Evolutionary conservation across 2,113 vertebrate species (phyloP).

Genomic region (Etia nguti): DNA sequence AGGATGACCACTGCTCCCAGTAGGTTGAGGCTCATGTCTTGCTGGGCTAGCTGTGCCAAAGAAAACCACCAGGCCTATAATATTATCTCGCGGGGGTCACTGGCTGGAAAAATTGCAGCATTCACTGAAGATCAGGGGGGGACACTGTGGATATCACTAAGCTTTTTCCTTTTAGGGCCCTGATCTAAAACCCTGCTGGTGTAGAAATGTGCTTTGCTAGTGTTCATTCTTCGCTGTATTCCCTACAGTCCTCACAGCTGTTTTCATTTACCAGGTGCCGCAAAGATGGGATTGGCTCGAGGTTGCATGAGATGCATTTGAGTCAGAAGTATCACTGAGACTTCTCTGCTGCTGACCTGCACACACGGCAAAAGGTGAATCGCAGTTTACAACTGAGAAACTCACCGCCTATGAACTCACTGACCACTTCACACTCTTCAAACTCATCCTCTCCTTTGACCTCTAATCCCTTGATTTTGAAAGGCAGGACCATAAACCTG

Average conservation of each 20-base stretch:
- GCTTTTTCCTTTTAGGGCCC: constrained; percentile 29
- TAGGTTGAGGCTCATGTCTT: background rate
- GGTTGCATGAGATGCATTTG: background rate
- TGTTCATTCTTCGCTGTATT: constrained; percentile 15
- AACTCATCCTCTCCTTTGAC: constrained; percentile 15
- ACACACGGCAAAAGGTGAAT: background rate
- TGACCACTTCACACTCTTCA: constrained; percentile 23
- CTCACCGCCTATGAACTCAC: background rate
- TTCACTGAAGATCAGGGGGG: background rate
- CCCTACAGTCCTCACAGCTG: constrained; percentile 48
- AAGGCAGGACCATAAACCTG: background rate
- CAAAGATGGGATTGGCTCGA: background rate
- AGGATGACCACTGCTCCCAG: constrained; percentile 36
- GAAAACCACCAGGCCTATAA: constrained; percentile 33
- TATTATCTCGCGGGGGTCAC: constrained; percentile 24
- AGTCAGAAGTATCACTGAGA: constrained; percentile 28
- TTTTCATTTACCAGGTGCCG: constrained; percentile 59
- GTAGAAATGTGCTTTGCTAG: constrained; percentile 16
- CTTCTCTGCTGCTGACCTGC: background rate
- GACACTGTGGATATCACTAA: background rate
- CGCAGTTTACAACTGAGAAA: background rate
- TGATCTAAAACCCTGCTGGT: constrained; percentile 40
- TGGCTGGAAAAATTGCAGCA: constrained; percentile 34
- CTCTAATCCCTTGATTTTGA: no score
- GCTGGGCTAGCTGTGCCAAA: constrained; percentile 1